Conservation (phyloP, 2,797 vertebrate species). For the Pipistrellus kuhlii region DNA sequence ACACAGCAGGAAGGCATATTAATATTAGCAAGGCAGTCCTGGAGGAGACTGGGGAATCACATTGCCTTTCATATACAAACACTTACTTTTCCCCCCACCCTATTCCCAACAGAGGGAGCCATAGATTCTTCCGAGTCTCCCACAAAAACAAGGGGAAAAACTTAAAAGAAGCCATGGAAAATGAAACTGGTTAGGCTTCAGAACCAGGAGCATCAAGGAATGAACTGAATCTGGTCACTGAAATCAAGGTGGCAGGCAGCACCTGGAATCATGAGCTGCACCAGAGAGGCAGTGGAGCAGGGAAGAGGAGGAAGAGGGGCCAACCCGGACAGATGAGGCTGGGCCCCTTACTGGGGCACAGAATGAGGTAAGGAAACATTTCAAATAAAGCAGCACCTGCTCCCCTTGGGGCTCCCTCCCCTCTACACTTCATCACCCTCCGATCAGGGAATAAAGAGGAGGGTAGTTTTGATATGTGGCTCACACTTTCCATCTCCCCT, state of each 20-base stretch:
- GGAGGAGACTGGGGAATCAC: not conserved
- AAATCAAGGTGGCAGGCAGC: conserved; percentile 70
- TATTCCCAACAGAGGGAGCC: conserved; percentile 15
- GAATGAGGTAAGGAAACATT: conserved; percentile 85
- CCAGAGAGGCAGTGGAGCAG: conserved; percentile 67
- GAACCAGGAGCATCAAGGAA: conserved; percentile 54
- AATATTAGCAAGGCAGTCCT: conserved; percentile 50
- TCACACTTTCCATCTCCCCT: conserved; percentile 36
- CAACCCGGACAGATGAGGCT: conserved; percentile 71
- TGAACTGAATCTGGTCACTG: conserved; percentile 41
- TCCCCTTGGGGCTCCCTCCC: conserved; percentile 63
- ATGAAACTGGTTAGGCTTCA: conserved; percentile 55
- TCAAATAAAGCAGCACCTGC: conserved; percentile 83
- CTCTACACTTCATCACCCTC: conserved; percentile 8
- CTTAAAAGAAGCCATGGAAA: conserved; percentile 1
- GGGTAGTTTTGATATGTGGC: conserved; percentile 48
- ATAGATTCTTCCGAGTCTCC: conserved; percentile 19
- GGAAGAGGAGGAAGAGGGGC: conserved; percentile 50
- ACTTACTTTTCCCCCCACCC: not conserved
- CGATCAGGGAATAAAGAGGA: not conserved
- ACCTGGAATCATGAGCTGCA: conserved; percentile 72
- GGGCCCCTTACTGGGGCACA: conserved; percentile 69
- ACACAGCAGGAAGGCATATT: conserved; percentile 40
- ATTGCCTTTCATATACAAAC: conserved; percentile 38
- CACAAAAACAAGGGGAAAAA: not conserved